These are phyloP conservation scores for Glossophaga mutica DNA, from an alignment of 2,797 vertebrate species.

Conservation along the genomic window DNA sequence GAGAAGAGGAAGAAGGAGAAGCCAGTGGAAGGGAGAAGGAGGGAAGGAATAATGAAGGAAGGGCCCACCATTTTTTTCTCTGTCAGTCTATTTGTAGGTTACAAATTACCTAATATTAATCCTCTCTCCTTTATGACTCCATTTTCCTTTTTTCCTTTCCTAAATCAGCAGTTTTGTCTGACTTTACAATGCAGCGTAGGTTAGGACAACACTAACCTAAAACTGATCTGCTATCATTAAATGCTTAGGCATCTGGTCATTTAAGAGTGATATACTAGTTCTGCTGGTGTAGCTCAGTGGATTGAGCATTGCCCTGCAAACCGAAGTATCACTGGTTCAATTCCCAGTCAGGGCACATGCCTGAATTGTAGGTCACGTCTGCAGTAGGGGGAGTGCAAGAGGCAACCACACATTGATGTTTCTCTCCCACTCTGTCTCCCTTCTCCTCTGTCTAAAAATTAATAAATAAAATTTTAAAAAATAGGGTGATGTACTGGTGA, in stretches of 20 bases:
- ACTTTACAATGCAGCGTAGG: neutral
- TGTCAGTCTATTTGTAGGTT: neutral
- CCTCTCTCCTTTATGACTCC: neutral
- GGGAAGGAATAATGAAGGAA: neutral
- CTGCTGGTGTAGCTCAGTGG: too few relatives aligned
- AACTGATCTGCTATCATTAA: neutral
- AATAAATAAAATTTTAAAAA: too few relatives aligned
- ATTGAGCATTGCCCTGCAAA: too few relatives aligned
- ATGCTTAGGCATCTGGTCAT: neutral
- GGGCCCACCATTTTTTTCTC: neutral
- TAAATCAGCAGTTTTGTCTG: neutral
- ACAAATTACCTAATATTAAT: constrained; percentile 10
- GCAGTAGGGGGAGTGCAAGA: too few relatives aligned
- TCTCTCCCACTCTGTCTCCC: too few relatives aligned
- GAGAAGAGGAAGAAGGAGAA: neutral
- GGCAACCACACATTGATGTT: too few relatives aligned
- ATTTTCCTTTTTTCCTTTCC: neutral
- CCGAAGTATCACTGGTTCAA: too few relatives aligned
- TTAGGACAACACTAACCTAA: neutral
- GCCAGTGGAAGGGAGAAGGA: neutral
- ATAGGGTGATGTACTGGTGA: neutral
- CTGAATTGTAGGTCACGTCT: too few relatives aligned
- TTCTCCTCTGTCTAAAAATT: too few relatives aligned
- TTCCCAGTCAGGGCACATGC: too few relatives aligned
- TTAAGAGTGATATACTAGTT: neutral